Percentiles rank a stretch among this genome's conserved stretches.
phyloP scores from a whole-genome alignment of 2,888 invertebrate genomes.

The Orthonevra nobilis region DNA sequence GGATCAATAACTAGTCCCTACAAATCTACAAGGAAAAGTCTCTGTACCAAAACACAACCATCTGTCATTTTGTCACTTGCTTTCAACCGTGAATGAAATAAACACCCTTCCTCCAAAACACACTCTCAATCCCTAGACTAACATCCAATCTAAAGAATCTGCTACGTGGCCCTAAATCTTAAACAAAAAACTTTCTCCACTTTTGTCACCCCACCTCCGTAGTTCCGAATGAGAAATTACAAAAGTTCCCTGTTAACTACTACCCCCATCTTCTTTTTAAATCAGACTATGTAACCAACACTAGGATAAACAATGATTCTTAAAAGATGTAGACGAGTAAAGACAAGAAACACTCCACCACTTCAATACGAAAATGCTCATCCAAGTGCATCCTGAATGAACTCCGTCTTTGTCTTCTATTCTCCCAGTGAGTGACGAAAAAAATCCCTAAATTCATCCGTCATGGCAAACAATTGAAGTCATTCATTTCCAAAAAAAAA shows the following conservation, averaged over 20 bases:
- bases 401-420: no score
- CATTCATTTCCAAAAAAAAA: constrained; percentile 57
- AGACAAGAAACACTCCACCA: background rate
- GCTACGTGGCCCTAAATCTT: constrained; percentile 19
- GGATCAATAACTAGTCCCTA: background rate
- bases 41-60: background rate
- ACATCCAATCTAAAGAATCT: constrained; percentile 7
- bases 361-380: no score
- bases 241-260: constrained; percentile 24
- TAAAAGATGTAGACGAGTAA: constrained; percentile 12
- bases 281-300: constrained; percentile 20
- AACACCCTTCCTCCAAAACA: background rate
- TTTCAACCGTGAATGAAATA: background rate
- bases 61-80: background rate
- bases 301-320: constrained; percentile 57
- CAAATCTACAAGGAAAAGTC: no score
- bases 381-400: constrained; percentile 25
- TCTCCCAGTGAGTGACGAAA: constrained; percentile 43
- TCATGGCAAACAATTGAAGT: constrained; percentile 67
- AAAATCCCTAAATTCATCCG: constrained; percentile 68
- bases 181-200: constrained; percentile 42
- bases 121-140: constrained; percentile 1
- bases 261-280: background rate
- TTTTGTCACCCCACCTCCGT: constrained; percentile 2
- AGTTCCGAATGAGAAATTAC: constrained; percentile 48